These are phyloP conservation scores for Eumeta japonica DNA, from an alignment of 1,140 invertebrate genomes.

Conservation along the genomic window DNA sequence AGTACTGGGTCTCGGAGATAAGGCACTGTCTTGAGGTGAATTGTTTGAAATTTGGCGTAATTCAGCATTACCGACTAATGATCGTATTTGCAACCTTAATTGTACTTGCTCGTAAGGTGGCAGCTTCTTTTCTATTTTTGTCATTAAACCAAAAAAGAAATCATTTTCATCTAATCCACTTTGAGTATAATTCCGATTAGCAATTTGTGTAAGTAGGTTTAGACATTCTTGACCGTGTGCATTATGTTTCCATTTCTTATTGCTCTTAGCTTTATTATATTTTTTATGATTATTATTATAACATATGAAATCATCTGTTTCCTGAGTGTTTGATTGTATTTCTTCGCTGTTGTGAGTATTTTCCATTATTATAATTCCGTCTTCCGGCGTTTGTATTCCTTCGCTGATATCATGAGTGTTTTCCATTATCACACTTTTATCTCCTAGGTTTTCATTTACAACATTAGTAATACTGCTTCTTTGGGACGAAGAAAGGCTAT, in stretches of 20 bases:
- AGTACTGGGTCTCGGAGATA: too few species aligned
- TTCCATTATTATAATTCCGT: conserved; percentile 5
- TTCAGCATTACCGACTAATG: conserved; percentile 1
- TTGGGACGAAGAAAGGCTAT: conserved; percentile 11
- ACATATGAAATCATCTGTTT: too few species aligned
- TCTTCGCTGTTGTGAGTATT: too few species aligned
- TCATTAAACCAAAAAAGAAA: conserved; percentile 6
- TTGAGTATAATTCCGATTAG: conserved; percentile 5
- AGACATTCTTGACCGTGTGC: too few species aligned
- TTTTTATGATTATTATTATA: too few species aligned
- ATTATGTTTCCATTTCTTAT: too few species aligned
- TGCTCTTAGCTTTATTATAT: too few species aligned
- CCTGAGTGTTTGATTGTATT: too few species aligned
- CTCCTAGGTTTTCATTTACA: conserved; percentile 4
- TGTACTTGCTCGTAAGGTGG: conserved; percentile 1
- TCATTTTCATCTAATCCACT: conserved; percentile 8
- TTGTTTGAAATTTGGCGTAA: background rate
- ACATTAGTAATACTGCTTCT: conserved; percentile 11
- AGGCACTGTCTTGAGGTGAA: too few species aligned
- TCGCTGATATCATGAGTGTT: conserved; percentile 4
- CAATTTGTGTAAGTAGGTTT: conserved; percentile 2
- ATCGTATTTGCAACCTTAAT: background rate
- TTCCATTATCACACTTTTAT: conserved; percentile 5
- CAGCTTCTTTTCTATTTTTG: conserved; percentile 8
- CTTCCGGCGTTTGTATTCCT: conserved; percentile 1